Evolutionary conservation across 2,797 vertebrate genomes (phyloP), one percentile per base, ranked within the genome.

Genomic region (Epinephelus coioides): DNA sequence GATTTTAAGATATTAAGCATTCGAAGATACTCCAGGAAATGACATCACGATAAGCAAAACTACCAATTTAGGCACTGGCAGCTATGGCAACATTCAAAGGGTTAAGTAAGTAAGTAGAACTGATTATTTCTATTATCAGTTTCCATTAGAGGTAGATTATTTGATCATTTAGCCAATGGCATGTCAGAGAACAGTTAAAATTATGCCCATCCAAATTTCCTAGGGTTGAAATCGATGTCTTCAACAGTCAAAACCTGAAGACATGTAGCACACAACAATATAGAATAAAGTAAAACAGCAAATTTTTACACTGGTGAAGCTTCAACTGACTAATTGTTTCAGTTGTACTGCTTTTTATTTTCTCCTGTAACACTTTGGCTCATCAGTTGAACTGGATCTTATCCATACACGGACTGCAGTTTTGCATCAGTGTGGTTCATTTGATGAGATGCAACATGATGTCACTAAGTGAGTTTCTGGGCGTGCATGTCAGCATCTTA

Each of bases 361-460:
- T 50, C 12, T 57, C 49, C 6, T 11, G 17, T 3, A 19, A 65
- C 75, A 53, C 27, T 23, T 15, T 2, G 40, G 23, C 30, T 73
- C 9, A 12, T 64, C 40, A 38, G 47, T 18, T 51, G 3, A 27
- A 4, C n/a, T 6, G 9, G 67, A 69, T 61, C 62, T 40, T 13
- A 60, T 71, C 56, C 63, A 40, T 34, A 34, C 10, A 21, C 14
- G 13, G 2, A 25, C 61, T 50, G 53, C 38, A 59, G 68, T 19
- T 73, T 74, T 46, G 43, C 59, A 7, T 38, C 71, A 44, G 23
- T 1, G 4, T n/a, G 14, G 53, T 79, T 38, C 2, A 14, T 67
- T 73, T 56, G 55, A 73, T 72, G 62, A 62, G 46, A 79, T 25
- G 47, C 74, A 70, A 38, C 62, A 66, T 76, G 82, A 91, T 84